Percentiles rank a stretch among this genome's conserved stretches.
Conservation (phyloP, 2,797 vertebrate species). For the Chelonia mydas region DNA sequence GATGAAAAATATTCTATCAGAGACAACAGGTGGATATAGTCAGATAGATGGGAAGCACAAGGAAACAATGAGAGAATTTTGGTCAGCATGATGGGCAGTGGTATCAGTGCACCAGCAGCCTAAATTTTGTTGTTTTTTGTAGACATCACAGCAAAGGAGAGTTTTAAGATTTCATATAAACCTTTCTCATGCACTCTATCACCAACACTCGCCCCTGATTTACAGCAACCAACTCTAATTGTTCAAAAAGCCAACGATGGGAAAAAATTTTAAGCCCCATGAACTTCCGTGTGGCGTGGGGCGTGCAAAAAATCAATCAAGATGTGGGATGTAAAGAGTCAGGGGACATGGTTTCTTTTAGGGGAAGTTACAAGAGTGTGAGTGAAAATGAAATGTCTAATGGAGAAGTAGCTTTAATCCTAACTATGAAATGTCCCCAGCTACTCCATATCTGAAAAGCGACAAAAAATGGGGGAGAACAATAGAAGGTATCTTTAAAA, state of each 20-base stretch:
- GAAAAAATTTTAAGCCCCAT: too few relatives aligned
- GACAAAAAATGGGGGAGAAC: neutral
- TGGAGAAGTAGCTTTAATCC: neutral
- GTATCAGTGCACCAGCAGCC: neutral
- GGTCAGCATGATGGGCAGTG: too few relatives aligned
- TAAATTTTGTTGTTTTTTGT: neutral
- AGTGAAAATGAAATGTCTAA: neutral
- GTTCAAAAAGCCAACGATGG: neutral
- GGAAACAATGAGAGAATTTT: too few relatives aligned
- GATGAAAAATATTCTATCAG: too few relatives aligned
- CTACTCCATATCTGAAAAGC: neutral
- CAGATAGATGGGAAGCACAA: too few relatives aligned
- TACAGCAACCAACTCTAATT: rapidly evolving
- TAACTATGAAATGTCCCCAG: neutral
- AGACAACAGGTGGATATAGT: too few relatives aligned
- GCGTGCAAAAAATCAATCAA: neutral
- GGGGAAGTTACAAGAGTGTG: neutral
- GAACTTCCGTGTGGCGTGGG: neutral
- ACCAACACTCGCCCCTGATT: neutral
- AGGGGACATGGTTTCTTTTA: neutral
- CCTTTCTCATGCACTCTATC: neutral
- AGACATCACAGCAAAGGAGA: neutral
- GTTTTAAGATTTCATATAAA: constrained; percentile 10
- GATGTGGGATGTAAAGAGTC: neutral
- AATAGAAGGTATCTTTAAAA: neutral